Evolutionary conservation across 1,140 invertebrate species (phyloP).

Genomic region (Pteromalus puparum): DNA sequence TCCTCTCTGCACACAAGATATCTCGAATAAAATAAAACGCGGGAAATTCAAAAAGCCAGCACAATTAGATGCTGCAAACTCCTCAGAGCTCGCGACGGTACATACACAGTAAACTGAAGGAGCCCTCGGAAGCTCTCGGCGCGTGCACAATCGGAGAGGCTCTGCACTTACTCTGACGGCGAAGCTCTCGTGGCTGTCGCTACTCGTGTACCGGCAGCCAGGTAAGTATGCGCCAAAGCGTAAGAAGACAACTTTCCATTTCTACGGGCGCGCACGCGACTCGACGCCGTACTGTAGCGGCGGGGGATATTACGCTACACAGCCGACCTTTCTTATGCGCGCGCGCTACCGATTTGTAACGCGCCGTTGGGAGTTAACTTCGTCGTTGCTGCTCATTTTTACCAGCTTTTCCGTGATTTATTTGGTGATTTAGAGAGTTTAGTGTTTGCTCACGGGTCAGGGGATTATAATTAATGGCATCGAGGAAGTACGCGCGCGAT

Average conservation of each 20-base stretch:
- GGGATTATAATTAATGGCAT: neutral
- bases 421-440: no score
- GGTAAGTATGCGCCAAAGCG: slow-evolving; percentile 51
- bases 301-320: slow-evolving; percentile 18
- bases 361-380: neutral
- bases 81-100: neutral
- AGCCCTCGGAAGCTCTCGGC: slow-evolving; percentile 51
- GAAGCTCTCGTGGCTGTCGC: slow-evolving; percentile 49
- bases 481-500: neutral
- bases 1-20: neutral
- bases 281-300: neutral
- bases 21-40: neutral
- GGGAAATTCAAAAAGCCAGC: neutral
- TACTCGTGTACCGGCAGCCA: slow-evolving; percentile 40
- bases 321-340: slow-evolving; percentile 2
- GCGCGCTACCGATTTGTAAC: neutral
- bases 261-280: slow-evolving; percentile 60
- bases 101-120: slow-evolving; percentile 48
- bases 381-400: neutral
- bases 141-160: slow-evolving; percentile 52
- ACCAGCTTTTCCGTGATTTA: neutral
- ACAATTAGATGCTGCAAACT: neutral
- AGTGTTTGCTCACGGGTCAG: no score
- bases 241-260: slow-evolving; percentile 69
- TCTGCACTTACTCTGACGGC: slow-evolving; percentile 28